phyloP scores from a whole-genome alignment of 2,797 vertebrate genomes.

The Gorsachius magnificus region DNA sequence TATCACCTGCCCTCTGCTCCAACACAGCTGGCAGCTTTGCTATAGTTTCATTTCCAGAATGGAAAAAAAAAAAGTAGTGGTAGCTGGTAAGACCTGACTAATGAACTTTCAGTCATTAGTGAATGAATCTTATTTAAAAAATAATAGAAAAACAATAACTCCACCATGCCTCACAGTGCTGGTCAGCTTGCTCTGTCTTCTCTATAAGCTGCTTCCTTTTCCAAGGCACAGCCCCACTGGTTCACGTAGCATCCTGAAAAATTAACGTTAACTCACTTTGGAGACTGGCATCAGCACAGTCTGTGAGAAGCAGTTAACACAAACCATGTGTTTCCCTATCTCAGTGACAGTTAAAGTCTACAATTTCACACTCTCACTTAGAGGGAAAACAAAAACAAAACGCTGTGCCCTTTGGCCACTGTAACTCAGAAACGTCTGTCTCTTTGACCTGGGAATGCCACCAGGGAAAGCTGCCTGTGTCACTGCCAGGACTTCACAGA shows the following conservation, averaged over 20 bases:
- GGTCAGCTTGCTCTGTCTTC: neutral
- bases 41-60: neutral
- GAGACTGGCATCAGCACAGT: neutral
- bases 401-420: neutral
- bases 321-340: conserved; percentile 36
- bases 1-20: neutral
- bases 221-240: neutral
- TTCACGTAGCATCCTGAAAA: neutral
- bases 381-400: conserved; percentile 51
- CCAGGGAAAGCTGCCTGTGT: neutral
- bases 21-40: conserved; percentile 6
- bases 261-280: neutral
- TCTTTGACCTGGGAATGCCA: conserved; percentile 11
- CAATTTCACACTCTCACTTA: conserved; percentile 41
- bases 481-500: neutral
- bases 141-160: neutral
- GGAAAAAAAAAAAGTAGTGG: neutral
- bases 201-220: neutral
- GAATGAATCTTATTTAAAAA: neutral
- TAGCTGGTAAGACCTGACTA: neutral
- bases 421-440: conserved; percentile 37
- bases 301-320: conserved; percentile 31
- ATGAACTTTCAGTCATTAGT: neutral
- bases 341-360: conserved; percentile 11
- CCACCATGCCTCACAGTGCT: neutral